Evolutionary conservation across 2,113 vertebrate genomes (phyloP).

Genomic region (Pseudorasbora parva): DNA sequence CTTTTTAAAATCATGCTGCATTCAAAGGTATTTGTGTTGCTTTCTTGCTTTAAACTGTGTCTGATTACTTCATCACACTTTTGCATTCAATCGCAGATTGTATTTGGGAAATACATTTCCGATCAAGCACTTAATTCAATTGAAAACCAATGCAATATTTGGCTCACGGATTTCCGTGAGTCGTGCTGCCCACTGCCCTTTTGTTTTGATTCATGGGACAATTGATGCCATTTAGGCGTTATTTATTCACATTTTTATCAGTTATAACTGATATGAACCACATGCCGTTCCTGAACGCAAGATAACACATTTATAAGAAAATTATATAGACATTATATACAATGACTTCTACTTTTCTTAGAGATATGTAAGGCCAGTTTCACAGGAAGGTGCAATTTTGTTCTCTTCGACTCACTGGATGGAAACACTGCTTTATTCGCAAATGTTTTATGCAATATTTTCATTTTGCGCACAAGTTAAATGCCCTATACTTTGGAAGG

Average conservation of each 20-base stretch:
- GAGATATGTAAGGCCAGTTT: no score
- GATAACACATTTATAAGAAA: no score
- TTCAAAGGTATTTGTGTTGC: not conserved
- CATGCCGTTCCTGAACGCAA: not conserved
- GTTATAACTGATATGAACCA: not conserved
- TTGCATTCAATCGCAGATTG: no score
- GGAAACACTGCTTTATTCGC: no score
- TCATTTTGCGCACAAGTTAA: no score
- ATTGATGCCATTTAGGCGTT: not conserved
- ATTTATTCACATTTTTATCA: not conserved
- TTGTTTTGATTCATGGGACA: not conserved
- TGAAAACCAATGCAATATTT: not conserved
- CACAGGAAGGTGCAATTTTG: no score
- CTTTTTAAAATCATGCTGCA: constrained; percentile 8
- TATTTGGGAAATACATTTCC: not conserved
- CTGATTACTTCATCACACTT: not conserved
- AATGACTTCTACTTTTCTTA: no score
- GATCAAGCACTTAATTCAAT: constrained; percentile 5
- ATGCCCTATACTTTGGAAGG: no score
- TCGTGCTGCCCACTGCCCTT: not conserved
- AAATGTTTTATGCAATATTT: no score
- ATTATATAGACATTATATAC: no score
- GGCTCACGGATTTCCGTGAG: not conserved
- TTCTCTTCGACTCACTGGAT: no score
- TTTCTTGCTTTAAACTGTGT: not conserved